Evolutionary conservation across 35 echinoderm and acorn worm genomes (phyloP).

Genomic region (Lytechinus variegatus): DNA sequence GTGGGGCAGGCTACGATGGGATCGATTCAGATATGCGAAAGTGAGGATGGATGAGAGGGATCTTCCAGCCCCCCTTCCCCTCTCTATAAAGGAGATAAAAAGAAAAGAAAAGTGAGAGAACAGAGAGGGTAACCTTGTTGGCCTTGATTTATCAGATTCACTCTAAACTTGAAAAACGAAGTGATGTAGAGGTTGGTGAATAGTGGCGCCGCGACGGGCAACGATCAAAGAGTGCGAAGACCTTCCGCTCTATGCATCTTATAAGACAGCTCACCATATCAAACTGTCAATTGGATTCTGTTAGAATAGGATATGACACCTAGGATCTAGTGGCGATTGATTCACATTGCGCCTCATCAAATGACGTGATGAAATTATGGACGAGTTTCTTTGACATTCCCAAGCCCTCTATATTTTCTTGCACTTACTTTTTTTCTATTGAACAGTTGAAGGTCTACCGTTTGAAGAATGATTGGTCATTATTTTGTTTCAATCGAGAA

Average conservation of each 20-base stretch:
- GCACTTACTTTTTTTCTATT: no score
- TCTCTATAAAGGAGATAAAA: no score
- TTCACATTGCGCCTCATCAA: not conserved
- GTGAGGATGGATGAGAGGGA: not conserved
- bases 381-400: not conserved
- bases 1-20: conserved; percentile 29
- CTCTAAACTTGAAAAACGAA: not conserved
- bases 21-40: conserved; percentile 42
- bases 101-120: not conserved
- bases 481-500: no score
- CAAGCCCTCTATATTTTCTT: not conserved
- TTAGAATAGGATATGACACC: not conserved
- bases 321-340: not conserved
- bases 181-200: not conserved
- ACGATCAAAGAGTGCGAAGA: not conserved
- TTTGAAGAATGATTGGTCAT: no score
- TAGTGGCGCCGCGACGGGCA: not conserved
- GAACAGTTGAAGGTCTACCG: no score
- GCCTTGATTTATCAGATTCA: not conserved
- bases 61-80: not conserved
- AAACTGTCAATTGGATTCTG: not conserved
- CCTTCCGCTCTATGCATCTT: not conserved
- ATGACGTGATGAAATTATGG: not conserved
- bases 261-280: not conserved
- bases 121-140: not conserved